These are phyloP conservation scores for Trypoxylon attenuatum DNA, from an alignment of 2,888 invertebrate genomes.

Conservation along the genomic window DNA sequence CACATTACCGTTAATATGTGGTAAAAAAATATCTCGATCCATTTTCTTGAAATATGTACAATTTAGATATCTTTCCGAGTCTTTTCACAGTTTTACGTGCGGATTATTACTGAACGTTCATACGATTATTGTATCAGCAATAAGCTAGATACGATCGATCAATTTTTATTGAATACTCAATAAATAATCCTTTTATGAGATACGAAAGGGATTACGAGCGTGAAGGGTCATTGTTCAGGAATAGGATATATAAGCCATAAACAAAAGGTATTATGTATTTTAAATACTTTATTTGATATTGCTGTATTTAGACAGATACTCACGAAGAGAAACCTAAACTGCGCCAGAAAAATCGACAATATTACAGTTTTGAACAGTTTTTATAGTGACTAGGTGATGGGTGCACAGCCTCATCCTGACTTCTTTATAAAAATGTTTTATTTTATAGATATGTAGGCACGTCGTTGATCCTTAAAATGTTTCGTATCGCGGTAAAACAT, in stretches of 20 bases:
- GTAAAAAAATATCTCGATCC: no score
- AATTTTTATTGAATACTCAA: no score
- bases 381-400: slow-evolving; percentile 73
- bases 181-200: no score
- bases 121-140: no score
- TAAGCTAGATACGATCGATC: no score
- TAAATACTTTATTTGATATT: slow-evolving; percentile 71
- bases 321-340: slow-evolving; percentile 59
- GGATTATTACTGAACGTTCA: no score
- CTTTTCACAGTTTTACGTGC: no score
- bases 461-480: slow-evolving; percentile 55
- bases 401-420: slow-evolving; percentile 65
- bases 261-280: slow-evolving; percentile 22
- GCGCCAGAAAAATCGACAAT: slow-evolving; percentile 62
- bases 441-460: slow-evolving; percentile 67
- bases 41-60: no score
- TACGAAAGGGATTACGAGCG: no score
- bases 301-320: slow-evolving; percentile 63
- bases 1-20: no score
- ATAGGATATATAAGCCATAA: neutral
- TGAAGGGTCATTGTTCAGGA: neutral
- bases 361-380: slow-evolving; percentile 59
- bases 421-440: slow-evolving; percentile 55
- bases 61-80: no score
- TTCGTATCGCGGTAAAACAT: slow-evolving; percentile 45